These are phyloP conservation scores for Tautogolabrus adspersus DNA, from an alignment of 2,113 vertebrate species.

Conservation along the genomic window DNA sequence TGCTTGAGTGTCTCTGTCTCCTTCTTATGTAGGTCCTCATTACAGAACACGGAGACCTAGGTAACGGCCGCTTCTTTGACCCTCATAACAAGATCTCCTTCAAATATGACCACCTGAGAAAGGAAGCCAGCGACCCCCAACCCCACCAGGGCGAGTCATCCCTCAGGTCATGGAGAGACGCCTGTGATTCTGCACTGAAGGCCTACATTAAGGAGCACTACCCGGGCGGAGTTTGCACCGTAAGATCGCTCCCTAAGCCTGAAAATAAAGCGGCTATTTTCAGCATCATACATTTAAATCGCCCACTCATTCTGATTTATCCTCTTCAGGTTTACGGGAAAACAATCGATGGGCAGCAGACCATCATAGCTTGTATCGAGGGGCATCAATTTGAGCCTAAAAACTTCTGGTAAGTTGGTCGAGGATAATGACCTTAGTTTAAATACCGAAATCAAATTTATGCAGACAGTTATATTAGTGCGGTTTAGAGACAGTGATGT, in stretches of 20 bases:
- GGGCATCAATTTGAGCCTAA: conserved; percentile 97
- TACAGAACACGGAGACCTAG: conserved; percentile 94
- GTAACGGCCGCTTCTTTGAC: conserved; percentile 94
- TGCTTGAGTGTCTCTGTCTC: background rate
- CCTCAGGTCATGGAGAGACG: conserved; percentile 90
- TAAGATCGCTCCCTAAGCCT: conserved; percentile 74
- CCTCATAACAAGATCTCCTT: conserved; percentile 95
- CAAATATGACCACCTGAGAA: conserved; percentile 96
- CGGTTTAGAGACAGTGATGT: no score
- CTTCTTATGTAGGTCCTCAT: conserved; percentile 89
- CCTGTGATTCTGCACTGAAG: conserved; percentile 89
- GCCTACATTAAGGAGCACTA: conserved; percentile 96
- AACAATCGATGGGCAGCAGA: conserved; percentile 95
- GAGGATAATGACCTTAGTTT: conserved; percentile 16
- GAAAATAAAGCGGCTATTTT: background rate
- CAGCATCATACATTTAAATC: conserved; percentile 7
- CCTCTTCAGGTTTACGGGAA: conserved; percentile 93
- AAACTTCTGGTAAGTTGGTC: conserved; percentile 93
- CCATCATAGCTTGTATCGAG: conserved; percentile 96
- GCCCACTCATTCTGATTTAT: conserved; percentile 15
- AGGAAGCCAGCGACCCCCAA: conserved; percentile 91
- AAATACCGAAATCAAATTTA: conserved; percentile 8
- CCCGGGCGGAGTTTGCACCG: conserved; percentile 93
- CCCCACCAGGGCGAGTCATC: conserved; percentile 86
- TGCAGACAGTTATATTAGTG: background rate